A percentile compares a stretch with the other conserved stretches of the same genome.
phyloP scores from a whole-genome alignment of 2,797 vertebrate species.

The Poeciliopsis paucimaculata region DNA sequence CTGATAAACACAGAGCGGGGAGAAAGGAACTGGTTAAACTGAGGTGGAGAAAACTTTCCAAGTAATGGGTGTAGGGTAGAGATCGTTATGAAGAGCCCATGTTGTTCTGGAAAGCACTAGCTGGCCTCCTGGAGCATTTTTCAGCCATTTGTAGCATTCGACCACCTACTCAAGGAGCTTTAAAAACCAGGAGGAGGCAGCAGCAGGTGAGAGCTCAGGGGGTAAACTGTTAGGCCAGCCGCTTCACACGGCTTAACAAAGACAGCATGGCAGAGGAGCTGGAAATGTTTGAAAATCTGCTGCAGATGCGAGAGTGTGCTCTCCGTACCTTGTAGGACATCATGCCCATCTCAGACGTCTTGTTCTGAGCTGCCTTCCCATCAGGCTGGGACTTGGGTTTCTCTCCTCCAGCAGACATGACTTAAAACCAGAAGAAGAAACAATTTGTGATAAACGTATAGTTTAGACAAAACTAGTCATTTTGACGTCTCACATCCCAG shows the following conservation, averaged over 20 bases:
- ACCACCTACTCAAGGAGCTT: conserved; percentile 47
- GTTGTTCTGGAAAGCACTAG: conserved; percentile 1
- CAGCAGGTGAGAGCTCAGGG: conserved; percentile 16
- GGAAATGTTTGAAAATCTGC: background rate
- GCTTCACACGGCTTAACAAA: conserved; percentile 16
- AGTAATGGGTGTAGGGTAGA: background rate
- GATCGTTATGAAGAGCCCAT: background rate
- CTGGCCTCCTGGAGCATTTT: conserved; percentile 4
- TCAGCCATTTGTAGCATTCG: conserved; percentile 16
- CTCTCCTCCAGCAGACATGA: conserved; percentile 81
- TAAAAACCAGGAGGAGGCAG: conserved; percentile 39
- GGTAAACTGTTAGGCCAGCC: conserved; percentile 32
- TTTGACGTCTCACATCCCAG: background rate
- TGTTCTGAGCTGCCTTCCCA: conserved; percentile 75
- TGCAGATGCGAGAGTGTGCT: conserved; percentile 8
- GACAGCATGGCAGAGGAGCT: background rate
- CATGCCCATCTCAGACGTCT: conserved; percentile 72
- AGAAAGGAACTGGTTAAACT: background rate
- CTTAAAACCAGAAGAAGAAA: conserved; percentile 41
- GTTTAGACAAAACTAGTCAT: background rate
- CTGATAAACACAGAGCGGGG: conserved; percentile 37
- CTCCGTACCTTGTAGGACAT: conserved; percentile 74
- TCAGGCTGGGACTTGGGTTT: conserved; percentile 80
- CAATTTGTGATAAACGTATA: background rate
- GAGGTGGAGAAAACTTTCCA: background rate